Conservation (phyloP, 2,888 invertebrate genomes). For the Apocheima hispidaria region DNA sequence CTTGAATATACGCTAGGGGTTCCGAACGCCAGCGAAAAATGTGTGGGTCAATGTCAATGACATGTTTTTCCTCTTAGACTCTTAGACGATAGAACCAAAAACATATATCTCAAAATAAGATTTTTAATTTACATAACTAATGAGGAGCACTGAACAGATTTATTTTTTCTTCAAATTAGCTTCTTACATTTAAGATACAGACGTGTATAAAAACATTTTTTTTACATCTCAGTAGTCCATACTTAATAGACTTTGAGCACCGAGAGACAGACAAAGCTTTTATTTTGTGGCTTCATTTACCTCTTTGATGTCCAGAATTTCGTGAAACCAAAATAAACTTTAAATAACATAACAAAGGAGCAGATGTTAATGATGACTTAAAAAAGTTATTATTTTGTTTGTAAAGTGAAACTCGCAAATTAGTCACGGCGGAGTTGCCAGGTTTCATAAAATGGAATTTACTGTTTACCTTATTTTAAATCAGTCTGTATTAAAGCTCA, state of each 20-base stretch:
- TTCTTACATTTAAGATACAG: too few relatives aligned
- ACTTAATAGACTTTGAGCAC: slow-evolving; percentile 16
- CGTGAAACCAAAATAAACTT: slow-evolving; percentile 46
- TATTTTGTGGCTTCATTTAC: slow-evolving; percentile 31
- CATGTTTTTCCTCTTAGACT: too few relatives aligned
- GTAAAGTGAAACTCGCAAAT: slow-evolving; percentile 62
- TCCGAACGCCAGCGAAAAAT: too few relatives aligned
- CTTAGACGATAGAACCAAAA: too few relatives aligned
- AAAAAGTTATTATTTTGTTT: slow-evolving; percentile 54
- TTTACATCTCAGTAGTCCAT: slow-evolving; percentile 12
- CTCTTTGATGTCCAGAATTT: slow-evolving; percentile 43
- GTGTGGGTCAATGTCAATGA: too few relatives aligned
- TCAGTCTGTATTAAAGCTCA: slow-evolving; percentile 9
- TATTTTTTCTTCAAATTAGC: too few relatives aligned
- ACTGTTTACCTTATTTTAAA: slow-evolving; percentile 26
- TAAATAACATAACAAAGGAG: slow-evolving; percentile 54
- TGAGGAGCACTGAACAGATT: too few relatives aligned
- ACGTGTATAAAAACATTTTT: background rate
- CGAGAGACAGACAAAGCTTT: slow-evolving; percentile 34
- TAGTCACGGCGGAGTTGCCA: slow-evolving; percentile 50
- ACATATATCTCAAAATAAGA: too few relatives aligned
- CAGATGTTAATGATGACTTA: slow-evolving; percentile 63
- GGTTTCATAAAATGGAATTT: slow-evolving; percentile 39
- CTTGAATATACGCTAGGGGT: too few relatives aligned
- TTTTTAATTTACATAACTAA: too few relatives aligned